Conservation (phyloP, 2,113 vertebrate species). For the Xerus inauris region DNA sequence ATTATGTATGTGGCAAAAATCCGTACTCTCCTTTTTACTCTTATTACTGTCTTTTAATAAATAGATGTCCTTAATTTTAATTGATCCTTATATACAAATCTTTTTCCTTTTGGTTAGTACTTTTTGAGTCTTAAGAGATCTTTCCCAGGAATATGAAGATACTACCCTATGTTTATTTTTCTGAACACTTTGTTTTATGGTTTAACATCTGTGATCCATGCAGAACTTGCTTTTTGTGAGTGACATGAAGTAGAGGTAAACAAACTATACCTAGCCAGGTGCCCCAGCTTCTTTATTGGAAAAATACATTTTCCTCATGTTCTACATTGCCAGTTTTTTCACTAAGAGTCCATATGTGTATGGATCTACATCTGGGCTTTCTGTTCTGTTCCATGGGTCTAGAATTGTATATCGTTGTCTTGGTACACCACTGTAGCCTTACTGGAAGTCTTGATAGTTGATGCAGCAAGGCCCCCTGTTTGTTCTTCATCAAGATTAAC, state of each 20-base stretch:
- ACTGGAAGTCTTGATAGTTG: background rate
- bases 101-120: constrained; percentile 1
- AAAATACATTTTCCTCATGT: background rate
- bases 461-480: background rate
- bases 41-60: background rate
- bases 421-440: background rate
- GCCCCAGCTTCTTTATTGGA: background rate
- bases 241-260: background rate
- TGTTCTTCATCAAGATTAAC: background rate
- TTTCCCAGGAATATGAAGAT: background rate
- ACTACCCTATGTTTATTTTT: background rate
- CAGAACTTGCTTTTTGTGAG: background rate
- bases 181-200: background rate
- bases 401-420: background rate
- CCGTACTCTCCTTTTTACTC: background rate
- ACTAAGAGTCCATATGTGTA: background rate
- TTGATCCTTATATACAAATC: background rate
- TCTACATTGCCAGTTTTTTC: background rate
- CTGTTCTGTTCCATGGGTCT: background rate
- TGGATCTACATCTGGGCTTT: background rate
- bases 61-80: constrained; percentile 15
- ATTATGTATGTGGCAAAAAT: background rate
- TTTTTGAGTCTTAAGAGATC: constrained; percentile 32
- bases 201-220: background rate
- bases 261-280: background rate